A percentile compares a stretch with the other conserved stretches of the same genome.
Conservation (phyloP, 2,888 invertebrate species). For the Corbicula japonica region DNA sequence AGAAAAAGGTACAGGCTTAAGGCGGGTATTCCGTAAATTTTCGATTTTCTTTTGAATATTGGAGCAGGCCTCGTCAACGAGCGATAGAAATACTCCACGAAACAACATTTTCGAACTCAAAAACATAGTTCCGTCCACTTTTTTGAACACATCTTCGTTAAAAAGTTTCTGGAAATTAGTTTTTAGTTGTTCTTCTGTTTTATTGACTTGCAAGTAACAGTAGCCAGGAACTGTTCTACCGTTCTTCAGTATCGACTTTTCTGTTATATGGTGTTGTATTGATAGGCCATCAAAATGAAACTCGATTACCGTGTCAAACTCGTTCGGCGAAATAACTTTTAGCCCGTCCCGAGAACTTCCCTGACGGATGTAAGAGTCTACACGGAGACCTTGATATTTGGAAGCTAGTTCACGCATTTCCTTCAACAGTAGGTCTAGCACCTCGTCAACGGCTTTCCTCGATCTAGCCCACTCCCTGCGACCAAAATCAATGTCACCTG, state of each 20-base stretch:
- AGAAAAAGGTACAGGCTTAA: background rate
- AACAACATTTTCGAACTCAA: slow-evolving; percentile 43
- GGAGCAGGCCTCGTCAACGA: slow-evolving; percentile 28
- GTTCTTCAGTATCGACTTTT: slow-evolving; percentile 6
- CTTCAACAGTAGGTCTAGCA: slow-evolving; percentile 20
- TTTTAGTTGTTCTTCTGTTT: background rate
- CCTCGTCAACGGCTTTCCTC: slow-evolving; percentile 20
- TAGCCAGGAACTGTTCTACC: slow-evolving; percentile 26
- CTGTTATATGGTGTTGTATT: background rate
- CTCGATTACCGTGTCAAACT: slow-evolving; percentile 60
- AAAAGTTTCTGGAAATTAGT: slow-evolving; percentile 24
- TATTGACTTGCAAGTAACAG: slow-evolving; percentile 29
- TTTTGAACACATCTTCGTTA: slow-evolving; percentile 23
- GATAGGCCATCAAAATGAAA: slow-evolving; percentile 51
- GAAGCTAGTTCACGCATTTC: slow-evolving; percentile 23
- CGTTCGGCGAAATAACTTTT: slow-evolving; percentile 57
- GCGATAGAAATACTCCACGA: slow-evolving; percentile 39
- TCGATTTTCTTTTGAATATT: slow-evolving; percentile 7
- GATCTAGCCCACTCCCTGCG: slow-evolving; percentile 35
- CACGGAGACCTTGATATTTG: slow-evolving; percentile 26
- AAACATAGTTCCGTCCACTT: background rate
- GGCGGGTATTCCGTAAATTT: background rate
- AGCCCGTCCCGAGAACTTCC: slow-evolving; percentile 65
- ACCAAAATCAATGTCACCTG: slow-evolving; percentile 43
- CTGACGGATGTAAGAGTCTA: slow-evolving; percentile 53